A percentile compares a stretch with the other conserved stretches of the same genome.
phyloP scores from a whole-genome alignment of 2,113 vertebrate species.

The Periophthalmus modestus region DNA sequence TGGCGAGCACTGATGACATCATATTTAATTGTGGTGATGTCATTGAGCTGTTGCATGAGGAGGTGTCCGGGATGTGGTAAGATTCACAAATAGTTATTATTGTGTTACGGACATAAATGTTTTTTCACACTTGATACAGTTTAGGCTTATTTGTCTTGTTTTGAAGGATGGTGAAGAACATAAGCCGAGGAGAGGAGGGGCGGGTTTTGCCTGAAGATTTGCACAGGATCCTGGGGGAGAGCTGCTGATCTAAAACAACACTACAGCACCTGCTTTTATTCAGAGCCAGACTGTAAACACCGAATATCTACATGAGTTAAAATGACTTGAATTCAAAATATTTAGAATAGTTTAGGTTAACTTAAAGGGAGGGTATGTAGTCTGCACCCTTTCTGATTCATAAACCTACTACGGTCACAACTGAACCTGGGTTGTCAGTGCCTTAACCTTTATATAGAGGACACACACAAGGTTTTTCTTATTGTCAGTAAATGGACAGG shows the following conservation, averaged over 20 bases:
- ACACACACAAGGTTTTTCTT: too few species aligned
- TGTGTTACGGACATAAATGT: background rate
- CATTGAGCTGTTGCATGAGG: constrained; percentile 84
- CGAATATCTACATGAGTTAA: background rate
- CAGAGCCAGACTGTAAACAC: constrained; percentile 19
- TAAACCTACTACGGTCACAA: too few species aligned
- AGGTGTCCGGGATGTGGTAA: constrained; percentile 84
- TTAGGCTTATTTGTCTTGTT: background rate
- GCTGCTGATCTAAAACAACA: constrained; percentile 68
- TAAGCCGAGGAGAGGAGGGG: constrained; percentile 86
- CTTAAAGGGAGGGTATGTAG: background rate
- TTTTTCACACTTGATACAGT: background rate
- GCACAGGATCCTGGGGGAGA: constrained; percentile 85
- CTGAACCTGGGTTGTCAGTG: too few species aligned
- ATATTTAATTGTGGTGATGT: constrained; percentile 86
- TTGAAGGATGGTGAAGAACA: constrained; percentile 85
- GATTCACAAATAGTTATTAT: constrained; percentile 13
- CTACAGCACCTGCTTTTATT: constrained; percentile 39
- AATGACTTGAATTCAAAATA: background rate
- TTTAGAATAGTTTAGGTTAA: background rate
- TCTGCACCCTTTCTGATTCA: too few species aligned
- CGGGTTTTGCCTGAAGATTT: constrained; percentile 81
- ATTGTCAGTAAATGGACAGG: too few species aligned
- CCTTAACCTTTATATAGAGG: too few species aligned
- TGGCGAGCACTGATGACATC: constrained; percentile 84